Base-by-base conservation (phyloP, 2,113 vertebrate genomes). In the Semicossyphus pulcher region DNA sequence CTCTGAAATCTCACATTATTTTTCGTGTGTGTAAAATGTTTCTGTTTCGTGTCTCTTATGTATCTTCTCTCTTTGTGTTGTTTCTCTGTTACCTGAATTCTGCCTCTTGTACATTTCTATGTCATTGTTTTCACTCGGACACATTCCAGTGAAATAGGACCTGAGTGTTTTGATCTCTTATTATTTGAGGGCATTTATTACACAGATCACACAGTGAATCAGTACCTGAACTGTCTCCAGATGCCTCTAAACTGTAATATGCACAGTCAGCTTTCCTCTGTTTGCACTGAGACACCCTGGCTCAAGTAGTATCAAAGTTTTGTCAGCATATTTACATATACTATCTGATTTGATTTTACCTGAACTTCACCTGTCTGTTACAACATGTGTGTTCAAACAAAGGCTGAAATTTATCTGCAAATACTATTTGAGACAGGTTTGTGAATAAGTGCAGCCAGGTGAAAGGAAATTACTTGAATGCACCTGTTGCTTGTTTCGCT, bases 141-240 rank as follows among this genome's bases (percentile, higher is more conserved):
- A 64, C 72, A 66, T 81, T 34, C 47, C 58, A 63, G 48, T 60
- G 18, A 78, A 10, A 80, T 61, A 15, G 48, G 60, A 74, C 66
- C 73, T 5, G 4, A 66, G 11, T 51, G 62, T 36, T 42, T 54
- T 42, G 25, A 57, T 65, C 48, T 61, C 23, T 52, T 45, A 25
- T 28, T 54, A 25, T 67, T 68, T 31, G 20, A 80, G 36, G 78
- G 37, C 20, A 42, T 64, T 73, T 53, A 5, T 52, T 11, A 16
- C 12, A 21, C 47, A 67, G 10, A 44, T 47, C 21, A 39, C 29
- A 68, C 49, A 23, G 26, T n/a, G 10, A n/a, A 58, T 31, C 32
- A 37, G 34, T 29, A 10, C 51, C 23, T 39, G 53, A 57, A 28
- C n/a, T 34, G 26, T 58, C 11, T 39, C 36, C 0, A 21, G 39